Percentiles rank a stretch among this genome's conserved stretches.
Evolutionary conservation across 2,113 vertebrate genomes (phyloP).

Genomic region (Platysteira castanea): DNA sequence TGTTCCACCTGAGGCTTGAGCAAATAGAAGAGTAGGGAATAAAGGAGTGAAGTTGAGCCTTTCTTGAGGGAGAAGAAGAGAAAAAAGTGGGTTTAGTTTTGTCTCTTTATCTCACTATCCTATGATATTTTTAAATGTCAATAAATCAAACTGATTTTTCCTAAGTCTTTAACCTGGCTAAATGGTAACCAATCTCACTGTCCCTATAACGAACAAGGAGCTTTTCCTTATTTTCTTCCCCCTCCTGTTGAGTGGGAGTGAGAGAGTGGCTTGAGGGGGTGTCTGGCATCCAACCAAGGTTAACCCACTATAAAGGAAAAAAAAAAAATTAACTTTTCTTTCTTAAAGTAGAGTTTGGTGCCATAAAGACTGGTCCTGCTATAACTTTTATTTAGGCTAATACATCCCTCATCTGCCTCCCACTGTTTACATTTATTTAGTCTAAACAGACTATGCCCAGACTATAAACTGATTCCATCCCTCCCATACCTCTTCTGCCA

Average conservation of each 20-base stretch:
- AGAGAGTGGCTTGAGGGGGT: not conserved
- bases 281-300: not conserved
- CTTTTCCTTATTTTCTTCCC: not conserved
- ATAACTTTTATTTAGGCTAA: not conserved
- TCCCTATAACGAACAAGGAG: not conserved
- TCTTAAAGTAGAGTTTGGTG: not conserved
- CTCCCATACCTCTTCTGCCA: not conserved
- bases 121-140: not conserved
- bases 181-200: not conserved
- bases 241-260: not conserved
- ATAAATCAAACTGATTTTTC: not conserved
- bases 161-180: not conserved
- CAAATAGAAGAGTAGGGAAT: not conserved
- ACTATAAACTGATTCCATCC: not conserved
- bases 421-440: not conserved
- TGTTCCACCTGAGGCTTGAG: accelerated
- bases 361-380: not conserved
- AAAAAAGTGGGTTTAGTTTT: not conserved
- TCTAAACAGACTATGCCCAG: not conserved
- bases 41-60: not conserved
- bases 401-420: not conserved
- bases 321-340: not conserved
- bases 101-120: not conserved
- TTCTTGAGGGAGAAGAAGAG: not conserved
- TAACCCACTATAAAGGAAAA: not conserved